Base-by-base conservation (phyloP, 37 sponge, comb jelly and placozoan species). In the Mnemiopsis leidyi region DNA sequence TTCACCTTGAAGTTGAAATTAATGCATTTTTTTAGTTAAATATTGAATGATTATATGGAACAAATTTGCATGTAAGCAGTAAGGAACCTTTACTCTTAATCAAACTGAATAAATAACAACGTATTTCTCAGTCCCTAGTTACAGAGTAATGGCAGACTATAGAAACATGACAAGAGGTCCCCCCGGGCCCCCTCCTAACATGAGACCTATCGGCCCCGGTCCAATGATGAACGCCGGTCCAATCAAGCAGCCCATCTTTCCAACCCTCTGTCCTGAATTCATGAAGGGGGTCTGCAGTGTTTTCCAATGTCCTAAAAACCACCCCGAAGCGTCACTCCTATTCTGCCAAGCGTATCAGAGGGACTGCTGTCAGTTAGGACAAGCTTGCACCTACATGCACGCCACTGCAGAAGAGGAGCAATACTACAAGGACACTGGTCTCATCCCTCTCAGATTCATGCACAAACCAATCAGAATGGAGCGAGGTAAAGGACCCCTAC, bases 301-400 rank as follows among this genome's bases (percentile, higher is more conserved):
- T 23, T 85, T 85, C 61, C 90, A 85, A 61, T 85, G 90, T 37
- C 90, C 90, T 26, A 85, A 85, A 33, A 85, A 85, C 25, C 90
- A 85, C 24, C 90, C 90, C 0, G 90, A 85, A 39, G 90, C 90
- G 5, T 32, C 36, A 1, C 24, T 85, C 2, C 29, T 85, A 29
- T 85, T 85, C 48, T 85, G 90, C 90, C 90, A 85, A 33, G 48
- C 61, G 0, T 85, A 85, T 61, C 90, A 85, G 90, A 85, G 90
- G 23, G 90, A 85, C 30, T 85, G 90, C 61, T 85, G 90, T 25
- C 90, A 85, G 48, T 29, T 13, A 33, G 90, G 90, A n/a, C 90
- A 85, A 39, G 26, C 90, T 0, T 85, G 90, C 24, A 32, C 90
- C 20, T 85, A 39, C 90, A 85, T 85, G 90, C 90, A 85, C 36